Evolutionary conservation across 2,888 invertebrate genomes (phyloP).

Genomic region (Aspidiotus rigidus): DNA sequence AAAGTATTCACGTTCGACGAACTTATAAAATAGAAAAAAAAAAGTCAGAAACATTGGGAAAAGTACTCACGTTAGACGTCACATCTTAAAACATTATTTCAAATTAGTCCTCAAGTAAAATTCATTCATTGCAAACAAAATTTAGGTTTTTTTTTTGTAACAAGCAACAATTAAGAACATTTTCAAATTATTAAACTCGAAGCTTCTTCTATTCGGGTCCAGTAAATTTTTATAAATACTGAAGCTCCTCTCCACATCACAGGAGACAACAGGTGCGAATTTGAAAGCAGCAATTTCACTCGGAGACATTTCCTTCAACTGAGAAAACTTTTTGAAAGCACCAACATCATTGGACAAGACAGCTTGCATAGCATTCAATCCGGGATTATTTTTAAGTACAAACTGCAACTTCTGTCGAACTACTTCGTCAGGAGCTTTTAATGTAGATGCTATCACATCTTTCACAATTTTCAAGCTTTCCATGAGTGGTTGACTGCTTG

Average conservation of each 20-base stretch:
- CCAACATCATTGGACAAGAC: background rate
- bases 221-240: background rate
- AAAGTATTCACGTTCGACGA: too few species aligned
- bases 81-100: too few species aligned
- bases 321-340: background rate
- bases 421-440: background rate
- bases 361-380: background rate
- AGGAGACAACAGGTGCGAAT: background rate
- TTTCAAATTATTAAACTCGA: background rate
- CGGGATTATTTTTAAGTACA: background rate
- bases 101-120: too few species aligned
- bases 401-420: background rate
- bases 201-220: background rate
- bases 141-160: too few species aligned
- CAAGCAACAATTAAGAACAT: background rate
- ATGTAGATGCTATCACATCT: background rate
- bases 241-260: background rate
- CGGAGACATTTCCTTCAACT: background rate
- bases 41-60: too few species aligned
- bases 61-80: too few species aligned
- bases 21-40: too few species aligned
- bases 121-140: too few species aligned
- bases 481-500: background rate
- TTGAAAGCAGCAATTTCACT: background rate
- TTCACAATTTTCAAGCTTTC: background rate